phyloP scores from a whole-genome alignment of 2,888 invertebrate species.

The Acleris holmiana region DNA sequence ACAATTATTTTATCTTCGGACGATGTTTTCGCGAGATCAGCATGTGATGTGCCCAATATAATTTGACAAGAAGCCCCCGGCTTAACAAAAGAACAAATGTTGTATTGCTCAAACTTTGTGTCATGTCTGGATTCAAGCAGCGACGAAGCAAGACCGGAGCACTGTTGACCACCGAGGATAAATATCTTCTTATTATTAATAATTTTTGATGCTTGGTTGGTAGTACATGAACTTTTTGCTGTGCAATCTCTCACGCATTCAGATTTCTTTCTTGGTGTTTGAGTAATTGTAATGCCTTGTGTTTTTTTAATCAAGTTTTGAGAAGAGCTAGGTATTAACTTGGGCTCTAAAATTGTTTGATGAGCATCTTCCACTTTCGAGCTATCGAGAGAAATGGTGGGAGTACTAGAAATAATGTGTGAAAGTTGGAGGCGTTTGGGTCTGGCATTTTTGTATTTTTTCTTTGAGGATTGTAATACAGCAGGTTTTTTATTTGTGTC shows the following conservation, averaged over 20 bases:
- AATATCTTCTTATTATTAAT: background rate
- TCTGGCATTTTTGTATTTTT: background rate
- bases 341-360: too few species aligned
- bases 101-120: background rate
- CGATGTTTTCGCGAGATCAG: background rate
- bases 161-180: conserved; percentile 8
- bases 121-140: background rate
- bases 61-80: background rate
- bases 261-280: background rate
- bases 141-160: background rate
- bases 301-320: too few species aligned
- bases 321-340: too few species aligned
- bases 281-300: too few species aligned
- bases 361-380: too few species aligned
- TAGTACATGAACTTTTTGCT: background rate
- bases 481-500: background rate
- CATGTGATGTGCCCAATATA: background rate
- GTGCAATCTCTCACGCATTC: background rate
- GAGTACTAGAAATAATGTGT: too few species aligned
- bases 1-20: conserved; percentile 6
- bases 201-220: background rate
- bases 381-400: too few species aligned
- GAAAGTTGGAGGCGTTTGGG: too few species aligned
- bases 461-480: background rate
- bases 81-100: background rate